Evolutionary conservation across 2,113 vertebrate species (phyloP), one percentile per base, ranked within the genome.

Genomic region (Lipophrys pholis): DNA sequence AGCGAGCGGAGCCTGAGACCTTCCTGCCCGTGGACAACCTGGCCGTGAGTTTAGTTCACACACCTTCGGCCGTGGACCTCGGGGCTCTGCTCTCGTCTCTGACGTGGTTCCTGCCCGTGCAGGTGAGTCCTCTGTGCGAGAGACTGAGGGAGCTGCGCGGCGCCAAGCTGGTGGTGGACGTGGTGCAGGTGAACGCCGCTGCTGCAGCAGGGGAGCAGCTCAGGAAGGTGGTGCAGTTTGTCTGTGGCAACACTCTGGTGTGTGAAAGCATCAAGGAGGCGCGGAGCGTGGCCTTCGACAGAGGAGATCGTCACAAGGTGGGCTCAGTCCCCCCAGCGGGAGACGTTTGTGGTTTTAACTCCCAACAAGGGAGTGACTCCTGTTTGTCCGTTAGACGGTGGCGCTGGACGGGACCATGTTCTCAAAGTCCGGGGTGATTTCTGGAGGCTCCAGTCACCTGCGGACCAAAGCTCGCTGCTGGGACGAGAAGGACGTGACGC

Each of bases 381-480:
- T 4, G 52, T 7, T 7, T 2, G 40, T 62, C 17, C 58, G 3
- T 59, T 49, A 99, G 98, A 96, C 96, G 0, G 96, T 99, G 7
- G 83, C 97, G 67, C 93, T 98, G 81, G 98, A 99, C 71, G 98
- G 98, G 82, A 99, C 97, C 50, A 86, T 99, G 53, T 99, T 99
- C 92, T 86, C 94, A 56, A 98, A 96, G 84, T 98, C 97, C 21
- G 98, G 98, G 7, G 94, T 96, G 65, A 98, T 99, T 70, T 99
- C 97, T 43, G 97, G 98, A 87, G 98, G 98, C 39, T 95, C 97
- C 65, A 95, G 93, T 80, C 87, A 96, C 78, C 92, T 99, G 84
- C 94, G 93, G 78, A 87, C 67, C 77, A 98, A 95, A 91, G 97
- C 98, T 63, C 94, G 90, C 39, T 89, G 78, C 80, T 99, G 98